Percentiles rank a stretch among this genome's conserved stretches.
Conservation (phyloP, 2,797 vertebrate species). For the Hemibagrus guttatus region DNA sequence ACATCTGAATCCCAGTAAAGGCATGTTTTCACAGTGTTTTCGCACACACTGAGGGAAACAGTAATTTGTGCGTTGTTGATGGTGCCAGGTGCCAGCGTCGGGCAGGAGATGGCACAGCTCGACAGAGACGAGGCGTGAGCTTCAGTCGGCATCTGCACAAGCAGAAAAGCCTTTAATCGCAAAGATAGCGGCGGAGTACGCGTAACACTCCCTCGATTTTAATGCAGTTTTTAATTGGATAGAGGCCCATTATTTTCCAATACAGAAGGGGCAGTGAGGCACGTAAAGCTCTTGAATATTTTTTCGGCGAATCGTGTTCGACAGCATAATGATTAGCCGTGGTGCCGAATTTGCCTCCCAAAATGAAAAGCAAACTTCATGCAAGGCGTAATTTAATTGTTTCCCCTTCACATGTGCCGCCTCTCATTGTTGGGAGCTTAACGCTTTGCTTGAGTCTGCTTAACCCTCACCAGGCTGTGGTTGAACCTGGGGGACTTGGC, state of each 20-base stretch:
- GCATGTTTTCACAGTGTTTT: background rate
- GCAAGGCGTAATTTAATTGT: constrained; percentile 87
- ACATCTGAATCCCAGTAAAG: constrained; percentile 1
- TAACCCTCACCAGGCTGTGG: constrained; percentile 34
- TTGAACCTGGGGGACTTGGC: constrained; percentile 34
- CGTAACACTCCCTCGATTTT: constrained; percentile 85
- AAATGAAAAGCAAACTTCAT: constrained; percentile 90
- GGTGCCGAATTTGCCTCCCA: constrained; percentile 84
- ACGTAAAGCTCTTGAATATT: constrained; percentile 88
- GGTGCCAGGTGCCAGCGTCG: constrained; percentile 40
- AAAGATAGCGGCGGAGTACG: constrained; percentile 84
- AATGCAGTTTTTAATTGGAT: constrained; percentile 89
- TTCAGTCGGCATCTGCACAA: constrained; percentile 81
- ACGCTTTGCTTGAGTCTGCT: constrained; percentile 77
- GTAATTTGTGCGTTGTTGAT: constrained; percentile 32
- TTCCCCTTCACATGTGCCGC: constrained; percentile 84
- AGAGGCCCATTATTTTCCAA: constrained; percentile 87
- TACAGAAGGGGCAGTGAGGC: constrained; percentile 86
- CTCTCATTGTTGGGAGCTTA: constrained; percentile 83
- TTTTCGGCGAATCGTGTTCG: constrained; percentile 85
- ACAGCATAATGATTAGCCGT: constrained; percentile 85
- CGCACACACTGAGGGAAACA: constrained; percentile 4
- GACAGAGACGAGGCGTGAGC: constrained; percentile 34
- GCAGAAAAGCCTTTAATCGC: constrained; percentile 80
- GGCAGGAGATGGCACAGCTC: constrained; percentile 38